Evolutionary conservation across 2,113 vertebrate species (phyloP).

Genomic region (Ochotona princeps): DNA sequence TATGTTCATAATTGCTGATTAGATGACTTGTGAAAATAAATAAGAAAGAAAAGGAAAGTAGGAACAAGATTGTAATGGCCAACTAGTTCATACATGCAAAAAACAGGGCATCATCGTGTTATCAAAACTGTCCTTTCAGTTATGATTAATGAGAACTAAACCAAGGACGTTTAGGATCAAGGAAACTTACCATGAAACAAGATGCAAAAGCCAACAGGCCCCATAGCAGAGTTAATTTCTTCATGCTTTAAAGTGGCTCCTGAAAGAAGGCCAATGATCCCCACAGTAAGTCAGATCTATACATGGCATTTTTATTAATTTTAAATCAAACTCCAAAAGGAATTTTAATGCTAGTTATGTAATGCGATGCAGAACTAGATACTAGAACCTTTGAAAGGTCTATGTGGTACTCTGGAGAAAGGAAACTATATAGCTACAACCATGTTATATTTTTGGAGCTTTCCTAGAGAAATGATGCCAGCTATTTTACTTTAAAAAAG

Average conservation of each 20-base stretch:
- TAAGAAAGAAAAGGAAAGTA: not conserved
- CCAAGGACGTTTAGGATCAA: not conserved
- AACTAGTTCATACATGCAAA: not conserved
- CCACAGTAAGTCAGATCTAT: constrained; percentile 21
- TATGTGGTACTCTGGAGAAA: not conserved
- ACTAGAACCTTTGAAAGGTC: not conserved
- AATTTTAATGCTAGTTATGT: not conserved
- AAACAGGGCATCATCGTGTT: not conserved
- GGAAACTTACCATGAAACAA: constrained; percentile 50
- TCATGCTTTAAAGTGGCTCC: constrained; percentile 60
- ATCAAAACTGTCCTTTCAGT: not conserved
- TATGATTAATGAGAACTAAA: not conserved
- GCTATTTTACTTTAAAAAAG: not conserved
- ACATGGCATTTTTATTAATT: not conserved
- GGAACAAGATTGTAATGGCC: not conserved
- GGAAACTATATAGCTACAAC: not conserved
- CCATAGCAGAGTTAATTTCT: constrained; percentile 19
- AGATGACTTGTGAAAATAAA: not conserved
- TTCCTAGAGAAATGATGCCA: not conserved
- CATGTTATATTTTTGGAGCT: constrained; percentile 3
- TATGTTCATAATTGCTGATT: not conserved
- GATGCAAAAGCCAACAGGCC: constrained; percentile 45
- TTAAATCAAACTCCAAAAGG: not conserved
- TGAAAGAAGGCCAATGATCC: constrained; percentile 51
- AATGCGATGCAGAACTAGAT: not conserved